These are phyloP conservation scores for Pocillopora meandrina DNA, from an alignment of 92 coral and sea anemone genomes.

Conservation along the genomic window DNA sequence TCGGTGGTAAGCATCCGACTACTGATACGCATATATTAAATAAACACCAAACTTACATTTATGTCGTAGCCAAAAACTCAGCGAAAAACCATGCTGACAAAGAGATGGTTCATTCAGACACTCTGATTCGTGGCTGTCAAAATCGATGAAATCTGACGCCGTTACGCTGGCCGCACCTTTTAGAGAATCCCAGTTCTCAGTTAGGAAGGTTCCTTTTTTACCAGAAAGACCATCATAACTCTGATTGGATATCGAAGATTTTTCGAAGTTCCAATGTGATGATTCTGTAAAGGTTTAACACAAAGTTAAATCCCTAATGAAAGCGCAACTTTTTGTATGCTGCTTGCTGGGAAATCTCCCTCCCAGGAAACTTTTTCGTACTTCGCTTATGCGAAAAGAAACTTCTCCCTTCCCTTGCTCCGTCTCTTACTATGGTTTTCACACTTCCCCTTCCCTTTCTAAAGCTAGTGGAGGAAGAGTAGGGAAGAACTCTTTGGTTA, in stretches of 20 bases:
- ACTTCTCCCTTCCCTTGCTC: background rate
- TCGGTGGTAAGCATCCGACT: too few species aligned
- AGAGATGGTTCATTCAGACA: constrained; percentile 24
- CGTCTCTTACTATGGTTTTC: background rate
- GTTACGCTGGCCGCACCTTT: constrained; percentile 2
- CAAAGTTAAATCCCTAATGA: too few species aligned
- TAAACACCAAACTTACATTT: background rate
- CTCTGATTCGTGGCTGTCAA: background rate
- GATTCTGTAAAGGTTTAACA: background rate
- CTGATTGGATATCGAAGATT: background rate
- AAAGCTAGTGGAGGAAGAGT: background rate
- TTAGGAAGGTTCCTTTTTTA: background rate
- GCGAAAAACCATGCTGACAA: constrained; percentile 27
- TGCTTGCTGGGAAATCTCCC: too few species aligned
- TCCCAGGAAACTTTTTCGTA: too few species aligned
- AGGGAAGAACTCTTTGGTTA: background rate
- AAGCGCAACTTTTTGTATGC: too few species aligned
- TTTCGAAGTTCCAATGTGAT: constrained; percentile 23
- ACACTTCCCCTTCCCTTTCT: background rate
- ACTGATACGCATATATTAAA: too few species aligned
- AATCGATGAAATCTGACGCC: background rate
- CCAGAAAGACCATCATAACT: constrained; percentile 5
- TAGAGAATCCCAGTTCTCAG: background rate
- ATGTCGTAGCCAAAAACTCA: constrained; percentile 31
- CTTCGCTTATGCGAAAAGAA: too few species aligned